Conservation (phyloP, 2,888 invertebrate genomes). For the Cataglyphis livida region DNA sequence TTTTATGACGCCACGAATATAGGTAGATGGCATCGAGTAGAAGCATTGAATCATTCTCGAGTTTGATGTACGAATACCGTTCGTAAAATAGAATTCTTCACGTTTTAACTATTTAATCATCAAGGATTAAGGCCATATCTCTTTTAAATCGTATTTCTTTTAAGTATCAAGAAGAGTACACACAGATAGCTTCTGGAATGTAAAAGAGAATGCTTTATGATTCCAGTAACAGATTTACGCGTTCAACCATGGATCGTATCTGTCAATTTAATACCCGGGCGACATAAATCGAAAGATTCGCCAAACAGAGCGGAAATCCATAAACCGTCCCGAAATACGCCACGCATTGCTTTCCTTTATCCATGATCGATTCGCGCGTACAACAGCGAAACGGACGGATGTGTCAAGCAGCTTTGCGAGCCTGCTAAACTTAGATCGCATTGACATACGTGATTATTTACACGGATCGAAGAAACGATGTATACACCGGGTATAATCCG, state of each 20-base stretch:
- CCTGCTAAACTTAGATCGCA: conserved; percentile 70
- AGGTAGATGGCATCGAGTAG: neutral
- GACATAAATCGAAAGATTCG: conserved; percentile 29
- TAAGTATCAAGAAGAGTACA: neutral
- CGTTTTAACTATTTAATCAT: neutral
- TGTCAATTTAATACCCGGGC: conserved; percentile 18
- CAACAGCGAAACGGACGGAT: conserved; percentile 9
- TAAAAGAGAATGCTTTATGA: conserved; percentile 3
- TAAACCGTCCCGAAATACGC: conserved; percentile 51
- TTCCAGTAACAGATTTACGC: neutral
- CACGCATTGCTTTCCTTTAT: neutral
- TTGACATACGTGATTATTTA: conserved; percentile 75
- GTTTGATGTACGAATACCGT: neutral
- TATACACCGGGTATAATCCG: conserved; percentile 37
- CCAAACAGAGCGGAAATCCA: conserved; percentile 29
- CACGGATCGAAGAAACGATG: conserved; percentile 56
- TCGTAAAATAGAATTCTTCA: neutral
- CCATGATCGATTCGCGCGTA: conserved; percentile 45
- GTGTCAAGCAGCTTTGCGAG: conserved; percentile 44
- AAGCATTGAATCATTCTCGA: neutral
- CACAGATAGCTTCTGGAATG: neutral
- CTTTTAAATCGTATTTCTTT: neutral
- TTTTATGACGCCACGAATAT: conserved; percentile 2
- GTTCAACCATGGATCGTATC: neutral
- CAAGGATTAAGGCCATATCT: neutral